Base-by-base conservation (phyloP, 2,888 invertebrate genomes). In the Polylopha cassiicola region DNA sequence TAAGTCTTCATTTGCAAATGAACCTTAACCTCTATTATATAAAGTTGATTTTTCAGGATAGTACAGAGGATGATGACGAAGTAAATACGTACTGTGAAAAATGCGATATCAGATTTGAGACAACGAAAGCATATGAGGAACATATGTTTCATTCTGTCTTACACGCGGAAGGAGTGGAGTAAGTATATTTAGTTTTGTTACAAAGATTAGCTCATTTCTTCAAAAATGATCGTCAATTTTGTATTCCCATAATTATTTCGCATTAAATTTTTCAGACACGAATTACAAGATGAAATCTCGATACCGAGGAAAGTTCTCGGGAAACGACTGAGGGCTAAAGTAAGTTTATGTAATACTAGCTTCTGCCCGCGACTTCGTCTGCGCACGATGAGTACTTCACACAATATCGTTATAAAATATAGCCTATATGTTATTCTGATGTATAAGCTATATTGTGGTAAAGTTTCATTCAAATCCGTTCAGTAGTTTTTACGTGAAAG, bases 91-190 rank as follows among this genome's bases (percentile, higher is more conserved):
- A 58, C 43, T 82, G 84, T 43, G 55, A 52, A 1, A 60, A 62
- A 0, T 82, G 82, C 43, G 66, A 80, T 46, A 73, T 81, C 0
- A 60, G 58, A 2, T 84, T 84, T 38, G 75, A 74, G 9, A 74
- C 77, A 0, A 45, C 72, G 15, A 65, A 65, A 23, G 84, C 84
- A 0, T 81, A 68, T 44, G 67, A 71, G 4, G 74, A 79, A 33
- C 84, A 84, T 33, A 37, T 76, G 21, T 74, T 78, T 31, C 82
- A 82, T 29, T 79, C 82, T 0, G 71, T 68, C 0, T 44, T 73
- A 48, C 84, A 84, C 39, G 47, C 61, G 0, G 66, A 71, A 2
- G 65, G 53, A 2, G 45, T 61, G 2, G 64, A 61, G 55, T 73
- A 39, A 55, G 65, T 61, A 26, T 39, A 37, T 11, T 3, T 18